Percentiles rank a stretch among this genome's conserved stretches.
These are phyloP conservation scores for Atrina japonica DNA, from an alignment of 2,888 invertebrate genomes.

Conservation along the genomic window DNA sequence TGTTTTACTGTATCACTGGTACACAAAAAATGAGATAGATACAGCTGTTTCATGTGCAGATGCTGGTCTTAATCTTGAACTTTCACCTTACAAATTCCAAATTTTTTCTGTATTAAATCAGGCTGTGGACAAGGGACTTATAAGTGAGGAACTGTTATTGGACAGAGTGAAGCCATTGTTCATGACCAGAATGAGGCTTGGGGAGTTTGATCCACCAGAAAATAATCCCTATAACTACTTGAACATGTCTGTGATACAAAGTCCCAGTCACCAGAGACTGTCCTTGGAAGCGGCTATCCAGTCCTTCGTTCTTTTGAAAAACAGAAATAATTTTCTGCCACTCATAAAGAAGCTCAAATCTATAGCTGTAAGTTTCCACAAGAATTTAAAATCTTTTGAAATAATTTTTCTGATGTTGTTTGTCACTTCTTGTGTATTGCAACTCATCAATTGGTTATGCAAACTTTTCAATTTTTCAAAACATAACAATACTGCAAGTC, in stretches of 20 bases:
- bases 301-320: constrained; percentile 70
- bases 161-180: constrained; percentile 57
- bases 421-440: too few species aligned
- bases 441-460: too few species aligned
- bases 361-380: too few species aligned
- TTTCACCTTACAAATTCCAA: constrained; percentile 57
- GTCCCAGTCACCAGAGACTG: constrained; percentile 54
- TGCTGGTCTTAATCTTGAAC: constrained; percentile 70
- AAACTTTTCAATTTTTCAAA: too few species aligned
- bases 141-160: too few species aligned
- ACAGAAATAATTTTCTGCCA: constrained; percentile 53
- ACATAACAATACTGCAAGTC: too few species aligned
- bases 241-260: constrained; percentile 46
- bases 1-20: constrained; percentile 67
- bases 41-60: constrained; percentile 66
- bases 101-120: too few species aligned
- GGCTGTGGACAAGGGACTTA: too few species aligned
- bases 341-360: constrained; percentile 20
- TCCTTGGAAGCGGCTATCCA: constrained; percentile 62
- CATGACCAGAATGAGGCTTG: constrained; percentile 62
- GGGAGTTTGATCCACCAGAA: constrained; percentile 64
- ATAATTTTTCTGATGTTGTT: too few species aligned
- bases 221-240: constrained; percentile 47
- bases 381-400: too few species aligned
- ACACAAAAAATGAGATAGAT: constrained; percentile 64